phyloP scores from a whole-genome alignment of 2,888 invertebrate genomes.

The Phymatocera aterrima region DNA sequence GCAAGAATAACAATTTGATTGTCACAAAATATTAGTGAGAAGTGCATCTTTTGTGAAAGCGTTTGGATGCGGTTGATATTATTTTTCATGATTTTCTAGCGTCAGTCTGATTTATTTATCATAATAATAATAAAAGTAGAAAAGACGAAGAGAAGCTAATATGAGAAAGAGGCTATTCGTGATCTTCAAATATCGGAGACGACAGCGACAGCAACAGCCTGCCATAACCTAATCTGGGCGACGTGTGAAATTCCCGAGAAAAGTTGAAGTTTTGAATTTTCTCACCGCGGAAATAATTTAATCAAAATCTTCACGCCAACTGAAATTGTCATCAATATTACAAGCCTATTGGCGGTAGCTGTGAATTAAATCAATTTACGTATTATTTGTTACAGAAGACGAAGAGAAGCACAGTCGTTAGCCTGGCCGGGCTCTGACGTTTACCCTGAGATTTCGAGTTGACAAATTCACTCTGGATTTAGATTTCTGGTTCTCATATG shows the following conservation, averaged over 20 bases:
- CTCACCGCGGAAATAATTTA: too few species aligned
- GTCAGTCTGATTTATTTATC: too few species aligned
- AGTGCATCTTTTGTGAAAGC: too few species aligned
- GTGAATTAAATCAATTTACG: neutral
- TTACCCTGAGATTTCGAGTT: slow-evolving; percentile 44
- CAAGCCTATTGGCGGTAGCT: neutral
- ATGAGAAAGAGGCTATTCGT: too few species aligned
- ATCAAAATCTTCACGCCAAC: neutral
- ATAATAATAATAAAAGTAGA: too few species aligned
- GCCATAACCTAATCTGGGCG: neutral
- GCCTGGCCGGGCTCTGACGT: neutral
- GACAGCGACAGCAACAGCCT: too few species aligned
- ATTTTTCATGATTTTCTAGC: neutral
- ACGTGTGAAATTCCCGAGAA: neutral
- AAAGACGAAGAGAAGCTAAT: too few species aligned
- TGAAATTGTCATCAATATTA: neutral
- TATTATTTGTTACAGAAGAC: too few species aligned
- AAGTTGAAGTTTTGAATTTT: neutral
- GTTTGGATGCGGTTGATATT: too few species aligned
- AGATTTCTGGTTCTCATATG: neutral
- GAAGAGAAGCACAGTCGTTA: neutral
- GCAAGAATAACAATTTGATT: too few species aligned
- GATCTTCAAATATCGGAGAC: too few species aligned
- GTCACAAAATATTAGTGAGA: too few species aligned
- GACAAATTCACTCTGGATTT: neutral